phyloP scores from a whole-genome alignment of 2,797 vertebrate genomes.

The Choloepus didactylus region DNA sequence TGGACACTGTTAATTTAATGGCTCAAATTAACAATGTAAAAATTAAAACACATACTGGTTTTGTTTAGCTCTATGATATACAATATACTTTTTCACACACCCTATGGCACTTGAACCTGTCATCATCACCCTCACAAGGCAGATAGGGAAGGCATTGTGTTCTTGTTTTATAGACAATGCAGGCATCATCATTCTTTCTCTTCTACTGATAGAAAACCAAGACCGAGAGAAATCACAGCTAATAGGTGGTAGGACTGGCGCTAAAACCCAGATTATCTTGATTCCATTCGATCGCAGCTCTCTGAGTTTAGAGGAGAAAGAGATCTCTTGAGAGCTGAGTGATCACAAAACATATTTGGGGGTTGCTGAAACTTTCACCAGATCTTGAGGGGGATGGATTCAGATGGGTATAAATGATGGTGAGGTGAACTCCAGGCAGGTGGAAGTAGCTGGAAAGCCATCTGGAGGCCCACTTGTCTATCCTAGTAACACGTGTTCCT shows the following conservation, averaged over 20 bases:
- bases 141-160: neutral
- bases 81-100: neutral
- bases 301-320: neutral
- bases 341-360: neutral
- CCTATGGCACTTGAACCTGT: neutral
- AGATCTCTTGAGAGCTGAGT: neutral
- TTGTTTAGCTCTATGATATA: neutral
- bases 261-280: neutral
- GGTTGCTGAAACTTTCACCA: neutral
- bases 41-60: neutral
- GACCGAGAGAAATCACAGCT: neutral
- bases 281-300: neutral
- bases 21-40: neutral
- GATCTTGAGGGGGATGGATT: neutral
- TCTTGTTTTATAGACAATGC: neutral
- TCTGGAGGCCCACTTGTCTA: neutral
- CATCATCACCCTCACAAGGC: neutral
- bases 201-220: neutral
- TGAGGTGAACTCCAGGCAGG: neutral
- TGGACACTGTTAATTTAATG: neutral
- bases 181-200: neutral
- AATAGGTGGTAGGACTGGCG: fast-evolving
- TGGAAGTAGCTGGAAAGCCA: neutral
- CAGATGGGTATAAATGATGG: neutral
- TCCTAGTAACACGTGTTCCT: neutral